Evolutionary conservation across 2,888 invertebrate genomes (phyloP).

Genomic region (Megaustenia siamemsis): DNA sequence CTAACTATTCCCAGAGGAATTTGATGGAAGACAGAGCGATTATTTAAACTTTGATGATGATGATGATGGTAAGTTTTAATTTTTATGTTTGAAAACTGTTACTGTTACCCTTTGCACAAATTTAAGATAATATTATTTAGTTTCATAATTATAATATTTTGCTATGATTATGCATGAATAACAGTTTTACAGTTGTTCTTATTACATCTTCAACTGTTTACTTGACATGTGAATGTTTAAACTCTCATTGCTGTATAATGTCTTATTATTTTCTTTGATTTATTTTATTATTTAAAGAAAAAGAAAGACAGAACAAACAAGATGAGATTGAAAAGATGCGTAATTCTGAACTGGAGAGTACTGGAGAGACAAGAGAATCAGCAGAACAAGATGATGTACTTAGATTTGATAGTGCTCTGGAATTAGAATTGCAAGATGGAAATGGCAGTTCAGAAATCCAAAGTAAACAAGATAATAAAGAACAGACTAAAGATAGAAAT

Average conservation of each 20-base stretch:
- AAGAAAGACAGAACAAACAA: neutral
- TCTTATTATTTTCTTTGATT: neutral
- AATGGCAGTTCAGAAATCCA: neutral
- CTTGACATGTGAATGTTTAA: neutral
- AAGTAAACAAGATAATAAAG: neutral
- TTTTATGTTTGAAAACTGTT: neutral
- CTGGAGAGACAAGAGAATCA: neutral
- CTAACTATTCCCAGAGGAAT: neutral
- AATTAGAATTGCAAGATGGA: neutral
- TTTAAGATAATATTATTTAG: neutral
- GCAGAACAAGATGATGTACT: neutral
- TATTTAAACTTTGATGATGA: neutral
- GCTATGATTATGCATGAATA: neutral
- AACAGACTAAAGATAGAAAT: neutral
- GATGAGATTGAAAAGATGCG: neutral
- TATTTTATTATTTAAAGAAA: neutral
- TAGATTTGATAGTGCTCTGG: neutral
- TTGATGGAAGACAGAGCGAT: constrained; percentile 23
- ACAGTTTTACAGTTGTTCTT: neutral
- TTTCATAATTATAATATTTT: neutral
- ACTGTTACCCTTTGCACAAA: neutral
- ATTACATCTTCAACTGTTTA: neutral
- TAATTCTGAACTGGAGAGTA: neutral
- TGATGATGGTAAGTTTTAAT: constrained; percentile 7
- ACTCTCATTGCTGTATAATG: no score